Evolutionary conservation across 2,888 invertebrate species (phyloP), one percentile per base, ranked within the genome.

Genomic region (Amiota communis): DNA sequence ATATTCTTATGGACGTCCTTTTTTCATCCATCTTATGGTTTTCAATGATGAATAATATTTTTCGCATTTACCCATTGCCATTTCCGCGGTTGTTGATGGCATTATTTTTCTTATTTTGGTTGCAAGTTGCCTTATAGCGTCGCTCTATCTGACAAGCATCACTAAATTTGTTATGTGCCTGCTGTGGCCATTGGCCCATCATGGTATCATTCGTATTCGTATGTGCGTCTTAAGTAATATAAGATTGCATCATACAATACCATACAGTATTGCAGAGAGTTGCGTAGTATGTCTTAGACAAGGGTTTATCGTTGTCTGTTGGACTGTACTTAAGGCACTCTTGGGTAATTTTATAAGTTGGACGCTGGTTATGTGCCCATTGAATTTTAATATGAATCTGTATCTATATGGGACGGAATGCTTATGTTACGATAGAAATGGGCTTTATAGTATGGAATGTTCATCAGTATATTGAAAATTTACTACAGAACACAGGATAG

Each of bases 31-130:
- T 20, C 20, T 71, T 71, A 71, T 74, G 53, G 68, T 61, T 51
- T 74, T 71, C 71, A 65, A 75, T 74, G 74, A 75, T 75, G 75
- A 75, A 75, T 74, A 73, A 72, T 64, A 75, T 75, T 71, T 70
- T 65, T 70, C 69, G 73, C 76, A 72, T 61, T 70, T 71, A 70
- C 70, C 65, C 48, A 49, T 48, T 51, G 48, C 49, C 68, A 48
- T 56, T 49, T 67, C 63, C 23, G 15, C 20, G 57, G 68, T 15
- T 36, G 36, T 36, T 36, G 36, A 36, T 36, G 36, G 36, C 36
- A 36, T 36, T 36, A 6, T 36, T 6, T 36, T 36, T 36, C 0
- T 6, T 36, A 6, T 6, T 36, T 36, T 36, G 36, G 17, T 15
- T 46, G 53, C 48, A 51, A 46, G 36, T 48, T 36, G 36, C 51